Evolutionary conservation across 2,797 vertebrate genomes (phyloP), one percentile per base, ranked within the genome.

Genomic region (Luscinia luscinia): DNA sequence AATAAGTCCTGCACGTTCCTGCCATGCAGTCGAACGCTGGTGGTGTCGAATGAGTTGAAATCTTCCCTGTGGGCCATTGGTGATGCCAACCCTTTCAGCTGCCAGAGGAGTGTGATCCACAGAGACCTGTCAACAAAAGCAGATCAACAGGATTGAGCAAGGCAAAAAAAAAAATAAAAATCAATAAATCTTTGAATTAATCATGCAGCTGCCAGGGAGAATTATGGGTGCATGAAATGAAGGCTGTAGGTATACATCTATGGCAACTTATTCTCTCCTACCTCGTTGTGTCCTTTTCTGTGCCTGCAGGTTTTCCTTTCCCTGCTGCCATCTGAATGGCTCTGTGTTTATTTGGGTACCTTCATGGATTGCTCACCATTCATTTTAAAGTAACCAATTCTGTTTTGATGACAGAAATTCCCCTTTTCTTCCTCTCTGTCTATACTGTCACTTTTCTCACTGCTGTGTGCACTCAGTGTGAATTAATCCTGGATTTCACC

Each of bases 181-280:
- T 98, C 98, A 98, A 99, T 99, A 98, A 96, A 97, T 98, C 98
- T 98, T 98, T 98, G 98, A 98, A 98, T 99, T 98, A 99, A 99
- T 99, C 98, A 99, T 98, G 96, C 93, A 89, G 97, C 98, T 98
- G 98, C 98, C 98, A 98, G 93, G 96, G 96, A 98, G 98, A 98
- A 98, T 99, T 98, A 98, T 98, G 98, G 98, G 97, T 97, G 97
- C 94, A 95, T 97, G 97, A 97, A 97, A 97, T 98, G 98, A 98
- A 98, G 96, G 97, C 96, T 98, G 96, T 96, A 97, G 97, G 98
- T 98, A 85, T 97, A 97, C 95, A 96, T 98, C 97, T 97, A 9
- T 40, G 45, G 95, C 67, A 86, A 61, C 93, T 93, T 78, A 49
- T n/a, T 84, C 59, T 91, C 51, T 89, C 62, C 73, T 69, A 28